Evolutionary conservation across 53 echinoderm and acorn worm genomes (phyloP).

Genomic region (Stichopus horrens): DNA sequence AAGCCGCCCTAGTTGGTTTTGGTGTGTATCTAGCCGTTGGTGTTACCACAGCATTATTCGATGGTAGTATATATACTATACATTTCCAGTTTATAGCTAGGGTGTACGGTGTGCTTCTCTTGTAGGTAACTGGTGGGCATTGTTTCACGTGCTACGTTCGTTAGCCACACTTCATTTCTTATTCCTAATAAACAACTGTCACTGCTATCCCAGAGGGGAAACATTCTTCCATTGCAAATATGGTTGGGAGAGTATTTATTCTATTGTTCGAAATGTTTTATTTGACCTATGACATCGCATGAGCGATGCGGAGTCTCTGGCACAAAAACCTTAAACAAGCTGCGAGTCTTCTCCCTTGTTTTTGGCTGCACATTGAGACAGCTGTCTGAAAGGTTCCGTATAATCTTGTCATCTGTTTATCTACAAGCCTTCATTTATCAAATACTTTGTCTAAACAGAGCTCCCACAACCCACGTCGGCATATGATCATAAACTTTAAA

Average conservation of each 20-base stretch:
- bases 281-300: slow-evolving; percentile 27
- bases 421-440: slow-evolving; percentile 31
- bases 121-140: background rate
- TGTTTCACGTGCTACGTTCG: slow-evolving; percentile 29
- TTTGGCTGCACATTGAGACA: background rate
- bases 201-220: slow-evolving; percentile 27
- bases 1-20: no score
- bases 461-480: slow-evolving; percentile 2
- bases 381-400: background rate
- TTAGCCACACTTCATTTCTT: slow-evolving; percentile 38
- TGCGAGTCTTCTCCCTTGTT: background rate
- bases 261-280: slow-evolving; percentile 19
- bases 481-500: background rate
- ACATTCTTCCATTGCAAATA: slow-evolving; percentile 2
- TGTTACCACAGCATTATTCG: no score
- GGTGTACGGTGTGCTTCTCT: no score
- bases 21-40: no score
- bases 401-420: slow-evolving; percentile 31
- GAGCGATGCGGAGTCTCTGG: background rate
- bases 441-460: slow-evolving; percentile 30
- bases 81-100: no score
- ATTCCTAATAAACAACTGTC: slow-evolving; percentile 39
- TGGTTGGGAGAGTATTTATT: background rate
- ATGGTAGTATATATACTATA: no score
- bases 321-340: background rate